Evolutionary conservation across 1,140 invertebrate genomes (phyloP).

Genomic region (Adelges cooleyi): DNA sequence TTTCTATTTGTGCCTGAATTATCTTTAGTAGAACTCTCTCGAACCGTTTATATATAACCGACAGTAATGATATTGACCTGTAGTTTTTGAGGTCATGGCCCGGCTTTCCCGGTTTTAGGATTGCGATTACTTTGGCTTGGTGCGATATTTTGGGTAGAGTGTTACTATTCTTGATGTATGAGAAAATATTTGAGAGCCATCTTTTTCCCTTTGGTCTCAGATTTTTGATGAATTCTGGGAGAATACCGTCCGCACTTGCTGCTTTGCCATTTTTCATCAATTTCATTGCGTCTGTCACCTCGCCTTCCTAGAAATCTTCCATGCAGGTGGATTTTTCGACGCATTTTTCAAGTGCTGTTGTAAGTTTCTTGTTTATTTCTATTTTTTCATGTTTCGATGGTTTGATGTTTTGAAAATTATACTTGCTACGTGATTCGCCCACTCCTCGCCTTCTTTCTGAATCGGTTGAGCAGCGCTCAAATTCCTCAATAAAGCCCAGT

Average conservation of each 20-base stretch:
- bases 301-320: not conserved
- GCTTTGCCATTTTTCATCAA: not conserved
- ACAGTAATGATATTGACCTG: too few species aligned
- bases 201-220: not conserved
- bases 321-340: not conserved
- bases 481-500: not conserved
- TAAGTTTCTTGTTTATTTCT: not conserved
- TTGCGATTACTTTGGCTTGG: not conserved
- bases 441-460: not conserved
- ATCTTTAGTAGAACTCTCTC: constrained; percentile 8
- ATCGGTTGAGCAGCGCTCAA: not conserved
- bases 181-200: not conserved
- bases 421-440: not conserved
- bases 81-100: too few species aligned
- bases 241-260: not conserved
- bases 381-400: not conserved
- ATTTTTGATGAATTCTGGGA: not conserved
- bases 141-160: not conserved
- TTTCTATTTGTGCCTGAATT: not conserved
- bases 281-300: not conserved
- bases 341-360: not conserved
- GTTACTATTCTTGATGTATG: not conserved
- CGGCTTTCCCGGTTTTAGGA: constrained; percentile 8
- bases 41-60: constrained; percentile 10
- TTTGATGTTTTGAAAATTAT: too few species aligned